phyloP scores from a whole-genome alignment of 1,140 invertebrate genomes.

The Bilobella aurantiaca region DNA sequence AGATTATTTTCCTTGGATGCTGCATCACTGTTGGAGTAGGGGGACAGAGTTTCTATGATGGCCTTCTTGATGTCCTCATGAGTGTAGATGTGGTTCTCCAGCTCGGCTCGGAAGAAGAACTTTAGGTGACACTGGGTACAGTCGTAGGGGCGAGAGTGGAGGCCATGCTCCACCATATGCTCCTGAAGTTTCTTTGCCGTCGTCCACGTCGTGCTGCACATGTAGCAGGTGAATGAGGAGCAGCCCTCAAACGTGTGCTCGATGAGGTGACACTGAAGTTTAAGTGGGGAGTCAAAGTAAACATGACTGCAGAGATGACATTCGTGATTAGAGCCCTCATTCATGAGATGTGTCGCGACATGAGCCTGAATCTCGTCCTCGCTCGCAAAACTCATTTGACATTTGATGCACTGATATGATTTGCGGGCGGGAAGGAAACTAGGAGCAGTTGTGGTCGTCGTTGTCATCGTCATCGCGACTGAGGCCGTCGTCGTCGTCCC shows the following conservation, averaged over 20 bases:
- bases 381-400: conserved; percentile 53
- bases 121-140: conserved; percentile 68
- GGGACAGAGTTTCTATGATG: too few species aligned
- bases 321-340: conserved; percentile 49
- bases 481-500: too few species aligned
- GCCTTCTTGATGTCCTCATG: too few species aligned
- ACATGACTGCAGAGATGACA: conserved; percentile 61
- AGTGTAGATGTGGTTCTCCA: conserved; percentile 68
- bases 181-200: conserved; percentile 63
- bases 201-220: conserved; percentile 78
- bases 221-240: conserved; percentile 68
- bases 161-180: conserved; percentile 73
- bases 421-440: too few species aligned
- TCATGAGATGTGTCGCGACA: conserved; percentile 47
- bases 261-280: conserved; percentile 80
- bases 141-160: conserved; percentile 66
- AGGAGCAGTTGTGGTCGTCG: too few species aligned
- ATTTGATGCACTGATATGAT: conserved; percentile 58
- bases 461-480: too few species aligned
- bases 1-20: too few species aligned
- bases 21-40: too few species aligned
- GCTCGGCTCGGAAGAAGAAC: conserved; percentile 82
- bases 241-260: conserved; percentile 83
- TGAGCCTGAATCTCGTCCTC: conserved; percentile 58
- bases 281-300: conserved; percentile 45